phyloP scores from a whole-genome alignment of 2,888 invertebrate species.

The Sussaba pulchella region DNA sequence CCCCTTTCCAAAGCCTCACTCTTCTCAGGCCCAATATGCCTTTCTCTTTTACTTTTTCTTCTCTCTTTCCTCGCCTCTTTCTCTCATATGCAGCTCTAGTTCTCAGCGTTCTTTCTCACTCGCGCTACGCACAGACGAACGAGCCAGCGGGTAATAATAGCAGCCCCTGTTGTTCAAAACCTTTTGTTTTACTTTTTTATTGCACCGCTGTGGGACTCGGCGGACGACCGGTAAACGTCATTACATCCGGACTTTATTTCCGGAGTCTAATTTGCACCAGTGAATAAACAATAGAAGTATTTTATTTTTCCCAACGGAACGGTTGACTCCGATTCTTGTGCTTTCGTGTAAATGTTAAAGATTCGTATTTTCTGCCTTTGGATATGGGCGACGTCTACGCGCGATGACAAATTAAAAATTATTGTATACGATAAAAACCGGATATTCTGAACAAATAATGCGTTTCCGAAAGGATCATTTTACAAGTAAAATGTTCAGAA shows the following conservation, averaged over 20 bases:
- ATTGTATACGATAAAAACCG: too few species aligned
- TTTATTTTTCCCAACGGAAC: constrained; percentile 1
- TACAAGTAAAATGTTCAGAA: too few species aligned
- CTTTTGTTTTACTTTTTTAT: constrained; percentile 68
- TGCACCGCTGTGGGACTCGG: constrained; percentile 43
- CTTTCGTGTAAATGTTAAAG: constrained; percentile 2
- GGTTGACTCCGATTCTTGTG: neutral
- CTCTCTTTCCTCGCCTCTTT: constrained; percentile 38
- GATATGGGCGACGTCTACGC: too few species aligned
- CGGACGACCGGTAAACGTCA: constrained; percentile 47
- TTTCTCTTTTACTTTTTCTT: constrained; percentile 30
- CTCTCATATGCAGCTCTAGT: constrained; percentile 9
- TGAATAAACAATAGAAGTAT: constrained; percentile 28
- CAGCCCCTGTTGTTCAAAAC: constrained; percentile 52
- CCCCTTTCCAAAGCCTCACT: constrained; percentile 64
- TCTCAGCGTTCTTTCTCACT: constrained; percentile 36
- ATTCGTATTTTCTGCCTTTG: neutral
- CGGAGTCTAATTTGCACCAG: constrained; percentile 24
- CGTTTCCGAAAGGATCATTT: too few species aligned
- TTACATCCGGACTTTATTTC: constrained; percentile 37
- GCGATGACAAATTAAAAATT: too few species aligned
- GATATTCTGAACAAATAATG: too few species aligned
- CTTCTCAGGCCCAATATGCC: constrained; percentile 50
- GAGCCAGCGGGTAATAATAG: constrained; percentile 65
- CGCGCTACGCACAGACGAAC: constrained; percentile 13